A percentile compares a stretch with the other conserved stretches of the same genome.
Conservation (phyloP, 1,140 invertebrate species). For the Tetragnatha versicolor region DNA sequence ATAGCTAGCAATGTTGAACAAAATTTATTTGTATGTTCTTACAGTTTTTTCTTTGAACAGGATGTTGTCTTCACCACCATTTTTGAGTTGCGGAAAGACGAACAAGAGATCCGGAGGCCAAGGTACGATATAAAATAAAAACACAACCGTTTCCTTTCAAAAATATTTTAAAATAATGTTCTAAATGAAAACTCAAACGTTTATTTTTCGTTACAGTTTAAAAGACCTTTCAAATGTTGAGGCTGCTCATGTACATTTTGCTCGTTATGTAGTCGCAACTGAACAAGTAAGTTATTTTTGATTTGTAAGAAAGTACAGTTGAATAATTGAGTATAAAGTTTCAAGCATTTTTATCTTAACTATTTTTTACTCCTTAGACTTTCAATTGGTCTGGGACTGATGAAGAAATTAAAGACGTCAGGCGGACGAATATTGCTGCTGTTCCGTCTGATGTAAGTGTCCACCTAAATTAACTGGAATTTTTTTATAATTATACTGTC, state of each 20-base stretch:
- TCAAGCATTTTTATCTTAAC: neutral
- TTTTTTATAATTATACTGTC: neutral
- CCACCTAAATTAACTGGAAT: neutral
- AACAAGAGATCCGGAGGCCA: conserved; percentile 47
- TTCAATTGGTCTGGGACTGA: conserved; percentile 53
- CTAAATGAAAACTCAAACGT: neutral
- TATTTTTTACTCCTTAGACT: conserved; percentile 22
- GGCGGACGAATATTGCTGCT: conserved; percentile 12
- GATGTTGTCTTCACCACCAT: conserved; percentile 52
- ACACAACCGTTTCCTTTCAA: neutral
- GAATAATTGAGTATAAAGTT: neutral
- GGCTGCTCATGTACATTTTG: conserved; percentile 75
- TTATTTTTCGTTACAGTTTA: conserved; percentile 16
- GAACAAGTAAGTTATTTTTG: conserved; percentile 68
- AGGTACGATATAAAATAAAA: conserved; percentile 23
- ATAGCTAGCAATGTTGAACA: too few relatives aligned
- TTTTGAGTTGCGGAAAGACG: conserved; percentile 47
- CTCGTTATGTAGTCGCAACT: conserved; percentile 80
- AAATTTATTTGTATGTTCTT: too few relatives aligned
- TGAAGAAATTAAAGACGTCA: conserved; percentile 34
- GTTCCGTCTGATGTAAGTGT: conserved; percentile 41
- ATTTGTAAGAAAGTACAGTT: neutral
- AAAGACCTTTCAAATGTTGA: conserved; percentile 67
- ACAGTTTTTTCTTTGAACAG: neutral
- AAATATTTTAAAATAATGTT: neutral